Evolutionary conservation across 2,888 invertebrate genomes (phyloP).

Genomic region (Odontocolon sp.): DNA sequence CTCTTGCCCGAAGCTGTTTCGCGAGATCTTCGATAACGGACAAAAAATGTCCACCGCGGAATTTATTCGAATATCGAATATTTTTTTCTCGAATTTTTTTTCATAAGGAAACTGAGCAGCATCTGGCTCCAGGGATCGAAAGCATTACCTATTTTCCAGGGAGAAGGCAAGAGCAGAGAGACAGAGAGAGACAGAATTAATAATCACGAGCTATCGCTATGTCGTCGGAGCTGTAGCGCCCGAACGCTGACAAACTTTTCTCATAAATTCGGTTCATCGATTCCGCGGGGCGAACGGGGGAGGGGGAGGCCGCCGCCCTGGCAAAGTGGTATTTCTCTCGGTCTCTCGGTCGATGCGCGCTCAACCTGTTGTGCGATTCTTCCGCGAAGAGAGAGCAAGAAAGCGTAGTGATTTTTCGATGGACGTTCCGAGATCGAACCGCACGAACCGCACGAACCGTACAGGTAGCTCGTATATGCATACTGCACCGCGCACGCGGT

Average conservation of each 20-base stretch:
- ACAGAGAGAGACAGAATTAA: slow-evolving; percentile 9
- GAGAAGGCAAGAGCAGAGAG: neutral
- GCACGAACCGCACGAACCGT: no score
- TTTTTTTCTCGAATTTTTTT: neutral
- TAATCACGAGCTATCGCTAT: no score
- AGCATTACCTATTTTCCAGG: slow-evolving; percentile 15
- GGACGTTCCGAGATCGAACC: no score
- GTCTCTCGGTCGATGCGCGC: slow-evolving; percentile 50
- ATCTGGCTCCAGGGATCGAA: slow-evolving; percentile 7
- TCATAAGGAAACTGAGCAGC: neutral
- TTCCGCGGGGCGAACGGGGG: neutral
- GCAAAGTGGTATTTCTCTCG: slow-evolving; percentile 53
- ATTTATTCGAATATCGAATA: neutral
- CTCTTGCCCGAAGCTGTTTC: no score
- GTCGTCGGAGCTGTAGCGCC: neutral
- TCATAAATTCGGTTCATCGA: slow-evolving; percentile 61
- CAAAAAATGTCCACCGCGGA: no score
- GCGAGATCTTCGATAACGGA: no score
- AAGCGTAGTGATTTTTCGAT: slow-evolving; percentile 25
- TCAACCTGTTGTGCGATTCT: slow-evolving; percentile 57
- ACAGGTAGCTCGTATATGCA: no score
- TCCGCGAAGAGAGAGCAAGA: neutral
- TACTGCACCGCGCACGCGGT: no score
- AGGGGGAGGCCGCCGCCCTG: neutral
- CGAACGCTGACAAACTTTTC: slow-evolving; percentile 57